Evolutionary conservation across 2,113 vertebrate genomes (phyloP).

Genomic region (Silurus meridionalis): DNA sequence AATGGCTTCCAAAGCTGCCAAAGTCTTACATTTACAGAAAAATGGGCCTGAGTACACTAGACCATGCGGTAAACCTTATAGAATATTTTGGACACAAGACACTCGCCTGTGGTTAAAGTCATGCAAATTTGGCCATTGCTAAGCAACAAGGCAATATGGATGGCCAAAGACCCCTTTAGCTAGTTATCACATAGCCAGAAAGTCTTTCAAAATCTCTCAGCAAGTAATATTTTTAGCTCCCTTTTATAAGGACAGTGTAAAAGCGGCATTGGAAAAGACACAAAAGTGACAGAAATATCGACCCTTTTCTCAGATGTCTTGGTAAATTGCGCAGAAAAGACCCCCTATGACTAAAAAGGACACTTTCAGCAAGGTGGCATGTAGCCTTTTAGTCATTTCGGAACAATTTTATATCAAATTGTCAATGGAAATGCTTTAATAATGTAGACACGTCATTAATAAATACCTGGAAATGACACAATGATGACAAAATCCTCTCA

Average conservation of each 20-base stretch:
- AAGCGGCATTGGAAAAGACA: background rate
- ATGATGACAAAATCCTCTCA: too few species aligned
- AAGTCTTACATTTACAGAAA: background rate
- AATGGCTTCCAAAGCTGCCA: background rate
- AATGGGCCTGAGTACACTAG: background rate
- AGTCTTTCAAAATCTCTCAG: too few species aligned
- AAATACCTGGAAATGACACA: too few species aligned
- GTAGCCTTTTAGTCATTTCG: background rate
- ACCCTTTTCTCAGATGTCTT: background rate
- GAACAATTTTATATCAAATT: background rate
- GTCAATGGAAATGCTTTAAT: background rate
- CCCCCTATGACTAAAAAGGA: background rate
- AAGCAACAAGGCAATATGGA: background rate
- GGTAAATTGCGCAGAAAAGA: background rate
- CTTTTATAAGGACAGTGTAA: background rate
- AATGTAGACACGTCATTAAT: too few species aligned
- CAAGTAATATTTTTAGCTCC: background rate
- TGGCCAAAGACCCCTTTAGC: background rate
- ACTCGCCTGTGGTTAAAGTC: background rate
- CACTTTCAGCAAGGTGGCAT: background rate
- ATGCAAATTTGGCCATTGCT: background rate
- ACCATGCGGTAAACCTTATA: background rate
- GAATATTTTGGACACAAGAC: background rate
- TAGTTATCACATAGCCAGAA: background rate
- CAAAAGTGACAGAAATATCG: background rate